phyloP scores from a whole-genome alignment of 2,113 vertebrate species.

The Procavia capensis region DNA sequence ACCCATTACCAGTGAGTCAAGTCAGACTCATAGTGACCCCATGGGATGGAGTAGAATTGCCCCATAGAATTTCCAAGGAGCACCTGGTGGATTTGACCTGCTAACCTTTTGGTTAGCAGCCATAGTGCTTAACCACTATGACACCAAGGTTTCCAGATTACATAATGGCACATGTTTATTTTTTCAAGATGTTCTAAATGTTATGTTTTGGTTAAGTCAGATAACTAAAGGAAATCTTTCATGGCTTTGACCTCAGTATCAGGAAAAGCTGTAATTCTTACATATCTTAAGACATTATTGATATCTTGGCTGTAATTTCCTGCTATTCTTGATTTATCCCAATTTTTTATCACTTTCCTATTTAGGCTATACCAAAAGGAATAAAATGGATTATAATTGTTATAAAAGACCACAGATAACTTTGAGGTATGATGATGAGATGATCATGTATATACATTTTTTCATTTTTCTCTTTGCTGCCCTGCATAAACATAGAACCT shows the following conservation, averaged over 20 bases:
- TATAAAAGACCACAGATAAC: neutral
- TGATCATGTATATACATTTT: neutral
- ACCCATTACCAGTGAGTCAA: too few species aligned
- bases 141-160: too few species aligned
- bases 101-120: too few species aligned
- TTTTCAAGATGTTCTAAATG: neutral
- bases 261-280: neutral
- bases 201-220: neutral
- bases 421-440: neutral
- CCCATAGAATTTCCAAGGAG: too few species aligned
- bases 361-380: neutral
- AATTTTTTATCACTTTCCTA: neutral
- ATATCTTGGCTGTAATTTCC: neutral
- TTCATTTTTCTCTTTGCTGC: neutral
- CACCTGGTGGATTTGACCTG: too few species aligned
- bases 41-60: too few species aligned
- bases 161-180: neutral
- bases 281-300: neutral
- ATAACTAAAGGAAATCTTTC: neutral
- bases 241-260: neutral
- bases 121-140: too few species aligned
- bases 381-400: neutral
- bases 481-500: neutral
- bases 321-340: neutral
- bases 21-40: too few species aligned